These are phyloP conservation scores for Eucidaris tribuloides DNA, from an alignment of 35 echinoderm and acorn worm genomes.

Conservation along the genomic window DNA sequence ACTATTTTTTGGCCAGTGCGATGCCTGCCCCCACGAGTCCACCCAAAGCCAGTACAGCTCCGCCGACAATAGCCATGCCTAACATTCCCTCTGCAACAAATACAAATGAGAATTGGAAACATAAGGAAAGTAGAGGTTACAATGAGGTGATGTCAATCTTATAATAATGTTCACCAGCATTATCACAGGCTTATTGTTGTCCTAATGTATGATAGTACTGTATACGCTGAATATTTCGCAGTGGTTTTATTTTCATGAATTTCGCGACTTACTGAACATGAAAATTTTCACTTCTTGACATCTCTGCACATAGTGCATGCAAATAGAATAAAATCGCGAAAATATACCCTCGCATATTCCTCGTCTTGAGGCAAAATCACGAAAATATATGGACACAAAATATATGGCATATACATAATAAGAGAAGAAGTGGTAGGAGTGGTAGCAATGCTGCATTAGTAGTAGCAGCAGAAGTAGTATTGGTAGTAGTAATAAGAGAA, in stretches of 20 bases:
- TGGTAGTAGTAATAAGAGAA: too few relatives aligned
- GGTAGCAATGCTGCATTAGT: too few relatives aligned
- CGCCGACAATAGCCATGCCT: slow-evolving; percentile 94
- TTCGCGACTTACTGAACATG: too few relatives aligned
- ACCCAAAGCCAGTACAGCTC: slow-evolving; percentile 76
- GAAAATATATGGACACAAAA: neutral
- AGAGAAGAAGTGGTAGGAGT: neutral
- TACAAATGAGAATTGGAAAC: neutral
- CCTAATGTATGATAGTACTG: neutral
- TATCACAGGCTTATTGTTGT: neutral
- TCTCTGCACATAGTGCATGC: neutral
- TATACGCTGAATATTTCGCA: too few relatives aligned
- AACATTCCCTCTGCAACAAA: slow-evolving; percentile 78
- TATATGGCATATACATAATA: too few relatives aligned
- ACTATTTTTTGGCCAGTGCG: slow-evolving; percentile 69
- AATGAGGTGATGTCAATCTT: neutral
- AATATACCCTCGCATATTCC: too few relatives aligned
- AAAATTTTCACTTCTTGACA: too few relatives aligned
- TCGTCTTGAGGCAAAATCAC: too few relatives aligned
- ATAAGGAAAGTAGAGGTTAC: neutral
- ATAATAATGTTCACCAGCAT: neutral
- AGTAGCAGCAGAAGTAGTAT: too few relatives aligned
- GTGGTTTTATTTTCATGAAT: too few relatives aligned
- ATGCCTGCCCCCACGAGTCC: slow-evolving; percentile 88
- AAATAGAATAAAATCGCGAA: too few relatives aligned